Evolutionary conservation across 2,797 vertebrate genomes (phyloP).

Genomic region (Muscicapa comitata): DNA sequence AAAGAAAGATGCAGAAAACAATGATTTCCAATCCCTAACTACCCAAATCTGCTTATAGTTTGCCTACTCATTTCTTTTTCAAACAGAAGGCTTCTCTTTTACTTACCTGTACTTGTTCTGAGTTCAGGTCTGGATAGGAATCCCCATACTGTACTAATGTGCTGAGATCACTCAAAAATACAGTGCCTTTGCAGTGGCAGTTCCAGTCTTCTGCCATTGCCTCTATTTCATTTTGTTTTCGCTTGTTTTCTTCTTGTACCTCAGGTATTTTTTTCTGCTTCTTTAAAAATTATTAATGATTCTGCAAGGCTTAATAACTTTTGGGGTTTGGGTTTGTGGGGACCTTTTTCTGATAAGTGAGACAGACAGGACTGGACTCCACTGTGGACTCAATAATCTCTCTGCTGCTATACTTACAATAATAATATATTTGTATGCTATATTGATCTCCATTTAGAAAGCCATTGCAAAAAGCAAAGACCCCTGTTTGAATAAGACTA

Average conservation of each 20-base stretch:
- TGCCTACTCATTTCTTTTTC: neutral
- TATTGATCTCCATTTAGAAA: slow-evolving; percentile 7
- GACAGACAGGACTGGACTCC: neutral
- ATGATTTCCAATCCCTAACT: accelerated
- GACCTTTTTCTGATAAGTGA: neutral
- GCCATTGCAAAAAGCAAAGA: neutral
- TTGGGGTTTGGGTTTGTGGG: neutral
- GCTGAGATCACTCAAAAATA: neutral
- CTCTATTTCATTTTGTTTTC: neutral
- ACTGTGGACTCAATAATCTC: neutral
- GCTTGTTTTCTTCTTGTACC: neutral
- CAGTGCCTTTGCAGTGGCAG: neutral
- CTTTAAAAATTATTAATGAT: neutral
- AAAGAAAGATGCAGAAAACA: neutral
- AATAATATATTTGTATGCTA: neutral
- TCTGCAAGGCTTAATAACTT: neutral
- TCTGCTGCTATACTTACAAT: neutral
- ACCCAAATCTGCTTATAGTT: neutral
- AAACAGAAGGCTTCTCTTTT: neutral
- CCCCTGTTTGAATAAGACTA: slow-evolving; percentile 45
- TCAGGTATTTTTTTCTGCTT: neutral
- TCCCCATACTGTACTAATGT: neutral
- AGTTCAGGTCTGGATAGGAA: neutral
- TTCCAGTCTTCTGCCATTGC: neutral
- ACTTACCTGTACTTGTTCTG: neutral